Conservation (phyloP, 2,113 vertebrate genomes). For the Sturnira hondurensis region DNA sequence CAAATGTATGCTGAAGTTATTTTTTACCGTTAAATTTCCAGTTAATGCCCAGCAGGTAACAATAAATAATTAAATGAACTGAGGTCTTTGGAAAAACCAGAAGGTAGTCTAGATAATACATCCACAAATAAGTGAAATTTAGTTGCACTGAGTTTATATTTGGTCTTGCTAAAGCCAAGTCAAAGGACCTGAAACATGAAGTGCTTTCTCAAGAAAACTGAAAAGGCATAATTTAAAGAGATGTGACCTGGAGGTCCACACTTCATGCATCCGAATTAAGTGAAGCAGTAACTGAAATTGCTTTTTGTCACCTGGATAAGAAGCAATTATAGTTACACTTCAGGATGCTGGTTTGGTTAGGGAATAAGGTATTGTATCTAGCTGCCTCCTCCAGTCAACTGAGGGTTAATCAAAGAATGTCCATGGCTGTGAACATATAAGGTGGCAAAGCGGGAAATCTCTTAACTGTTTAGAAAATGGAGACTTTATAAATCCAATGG, state of each 20-base stretch:
- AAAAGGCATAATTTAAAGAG: conserved; percentile 41
- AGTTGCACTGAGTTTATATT: not conserved
- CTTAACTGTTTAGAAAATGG: not conserved
- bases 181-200: conserved; percentile 3
- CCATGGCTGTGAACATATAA: not conserved
- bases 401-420: conserved; percentile 44
- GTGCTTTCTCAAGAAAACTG: conserved; percentile 33
- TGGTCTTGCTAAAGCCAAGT: not conserved
- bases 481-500: not conserved
- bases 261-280: conserved; percentile 59
- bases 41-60: not conserved
- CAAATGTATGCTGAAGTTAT: not conserved
- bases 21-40: not conserved
- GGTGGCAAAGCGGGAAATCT: not conserved
- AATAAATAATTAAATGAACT: conserved; percentile 27
- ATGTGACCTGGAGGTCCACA: not conserved
- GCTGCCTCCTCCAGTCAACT: conserved; percentile 5
- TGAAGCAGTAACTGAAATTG: conserved; percentile 47
- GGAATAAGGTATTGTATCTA: conserved; percentile 40
- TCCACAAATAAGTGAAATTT: not conserved
- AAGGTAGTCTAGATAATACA: not conserved
- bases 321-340: conserved; percentile 58
- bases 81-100: not conserved
- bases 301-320: conserved; percentile 59
- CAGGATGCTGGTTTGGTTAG: not conserved